phyloP scores from a whole-genome alignment of 2,888 invertebrate species.

The Ariolimax columbianus region DNA sequence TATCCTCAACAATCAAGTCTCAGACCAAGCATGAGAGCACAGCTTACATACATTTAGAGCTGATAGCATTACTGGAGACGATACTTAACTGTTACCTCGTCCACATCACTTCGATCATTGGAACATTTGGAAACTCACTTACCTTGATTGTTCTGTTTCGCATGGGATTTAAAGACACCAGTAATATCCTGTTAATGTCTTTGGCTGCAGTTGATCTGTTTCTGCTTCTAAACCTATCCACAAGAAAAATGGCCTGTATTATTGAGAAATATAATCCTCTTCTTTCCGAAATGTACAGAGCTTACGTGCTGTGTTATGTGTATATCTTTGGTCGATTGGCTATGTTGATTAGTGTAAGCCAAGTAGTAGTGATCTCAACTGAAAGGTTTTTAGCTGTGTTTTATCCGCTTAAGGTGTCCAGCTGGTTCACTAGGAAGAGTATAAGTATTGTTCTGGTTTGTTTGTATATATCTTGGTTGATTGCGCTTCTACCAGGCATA shows the following conservation, averaged over 20 bases:
- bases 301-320: not conserved
- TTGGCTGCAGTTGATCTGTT: slow-evolving; percentile 1
- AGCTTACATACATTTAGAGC: too few species aligned
- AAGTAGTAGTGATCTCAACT: not conserved
- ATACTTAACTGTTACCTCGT: slow-evolving; percentile 8
- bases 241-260: not conserved
- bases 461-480: not conserved
- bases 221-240: not conserved
- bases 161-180: not conserved
- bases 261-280: not conserved
- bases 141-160: not conserved
- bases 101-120: not conserved
- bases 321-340: not conserved
- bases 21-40: too few species aligned
- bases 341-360: not conserved
- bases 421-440: not conserved
- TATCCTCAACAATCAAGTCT: too few species aligned
- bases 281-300: not conserved
- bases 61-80: not conserved
- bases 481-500: not conserved
- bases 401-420: not conserved
- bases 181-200: not conserved
- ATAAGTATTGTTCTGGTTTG: not conserved
- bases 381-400: slow-evolving; percentile 11
- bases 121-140: not conserved